Percentiles rank a stretch among this genome's conserved stretches.
These are phyloP conservation scores for Pecten maximus DNA, from an alignment of 2,888 invertebrate species.

Conservation along the genomic window DNA sequence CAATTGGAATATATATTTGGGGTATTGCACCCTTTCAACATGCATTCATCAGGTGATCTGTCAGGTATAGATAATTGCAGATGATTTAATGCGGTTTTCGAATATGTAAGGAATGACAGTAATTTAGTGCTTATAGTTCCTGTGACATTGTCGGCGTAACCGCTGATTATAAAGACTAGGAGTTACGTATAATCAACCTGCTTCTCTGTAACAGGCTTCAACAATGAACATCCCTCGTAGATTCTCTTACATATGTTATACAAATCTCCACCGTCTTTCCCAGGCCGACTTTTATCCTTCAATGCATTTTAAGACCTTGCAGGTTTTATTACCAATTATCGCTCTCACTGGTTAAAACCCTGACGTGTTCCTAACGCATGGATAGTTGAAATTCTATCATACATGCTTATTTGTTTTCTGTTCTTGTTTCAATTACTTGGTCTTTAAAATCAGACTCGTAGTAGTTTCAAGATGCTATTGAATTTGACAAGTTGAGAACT, in stretches of 20 bases:
- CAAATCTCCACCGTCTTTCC: neutral
- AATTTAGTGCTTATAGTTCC: neutral
- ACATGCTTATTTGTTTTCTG: conserved; percentile 13
- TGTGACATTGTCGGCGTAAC: neutral
- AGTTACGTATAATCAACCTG: neutral
- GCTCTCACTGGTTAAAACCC: neutral
- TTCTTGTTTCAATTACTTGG: conserved; percentile 25
- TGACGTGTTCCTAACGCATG: neutral
- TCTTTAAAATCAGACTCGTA: conserved; percentile 7
- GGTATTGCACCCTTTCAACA: neutral
- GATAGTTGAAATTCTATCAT: conserved; percentile 15
- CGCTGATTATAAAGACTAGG: neutral
- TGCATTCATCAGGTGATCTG: neutral
- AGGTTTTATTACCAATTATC: conserved; percentile 27
- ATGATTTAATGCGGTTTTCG: neutral
- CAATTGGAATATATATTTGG: neutral
- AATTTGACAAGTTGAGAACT: neutral
- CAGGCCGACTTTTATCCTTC: conserved; percentile 19
- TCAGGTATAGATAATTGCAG: neutral
- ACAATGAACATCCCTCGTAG: neutral
- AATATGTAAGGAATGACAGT: neutral
- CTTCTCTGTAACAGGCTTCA: neutral
- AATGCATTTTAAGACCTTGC: conserved; percentile 20
- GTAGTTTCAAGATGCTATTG: neutral
- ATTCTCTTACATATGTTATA: neutral